These are phyloP conservation scores for Myopa tessellatipennis DNA, from an alignment of 2,888 invertebrate species.

Conservation along the genomic window DNA sequence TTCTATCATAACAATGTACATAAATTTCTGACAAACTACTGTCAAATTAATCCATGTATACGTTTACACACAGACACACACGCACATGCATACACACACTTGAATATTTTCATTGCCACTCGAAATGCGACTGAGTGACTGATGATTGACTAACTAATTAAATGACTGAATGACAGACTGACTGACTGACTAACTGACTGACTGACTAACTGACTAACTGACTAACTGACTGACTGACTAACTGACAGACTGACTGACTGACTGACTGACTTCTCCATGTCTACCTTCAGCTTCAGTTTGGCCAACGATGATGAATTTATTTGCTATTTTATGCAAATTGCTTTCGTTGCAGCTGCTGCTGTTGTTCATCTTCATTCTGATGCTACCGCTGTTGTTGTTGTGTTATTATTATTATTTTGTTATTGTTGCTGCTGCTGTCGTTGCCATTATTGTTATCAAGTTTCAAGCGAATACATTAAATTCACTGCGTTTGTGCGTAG, in stretches of 20 bases:
- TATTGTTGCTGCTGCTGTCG: slow-evolving; percentile 5
- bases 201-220: too few relatives aligned
- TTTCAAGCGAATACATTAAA: slow-evolving; percentile 11
- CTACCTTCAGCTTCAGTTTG: slow-evolving; percentile 2
- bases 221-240: too few relatives aligned
- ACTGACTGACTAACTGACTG: too few relatives aligned
- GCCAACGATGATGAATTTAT: slow-evolving; percentile 28
- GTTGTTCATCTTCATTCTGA: not conserved
- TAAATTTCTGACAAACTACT: too few relatives aligned
- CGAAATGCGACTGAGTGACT: too few relatives aligned
- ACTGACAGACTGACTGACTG: too few relatives aligned
- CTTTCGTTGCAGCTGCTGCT: slow-evolving; percentile 8
- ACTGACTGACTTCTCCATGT: not conserved
- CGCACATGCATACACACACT: not conserved
- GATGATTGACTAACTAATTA: too few relatives aligned
- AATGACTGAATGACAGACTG: too few relatives aligned
- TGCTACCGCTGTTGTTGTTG: not conserved
- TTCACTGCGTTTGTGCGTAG: slow-evolving; percentile 12
- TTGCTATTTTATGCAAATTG: slow-evolving; percentile 29
- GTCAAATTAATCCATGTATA: not conserved
- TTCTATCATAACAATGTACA: too few relatives aligned
- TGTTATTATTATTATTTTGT: too few relatives aligned
- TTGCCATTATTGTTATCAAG: not conserved
- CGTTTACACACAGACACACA: not conserved
- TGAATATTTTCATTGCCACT: not conserved